phyloP scores from a whole-genome alignment of 2,797 vertebrate genomes.

The Hafferia zeledoni region DNA sequence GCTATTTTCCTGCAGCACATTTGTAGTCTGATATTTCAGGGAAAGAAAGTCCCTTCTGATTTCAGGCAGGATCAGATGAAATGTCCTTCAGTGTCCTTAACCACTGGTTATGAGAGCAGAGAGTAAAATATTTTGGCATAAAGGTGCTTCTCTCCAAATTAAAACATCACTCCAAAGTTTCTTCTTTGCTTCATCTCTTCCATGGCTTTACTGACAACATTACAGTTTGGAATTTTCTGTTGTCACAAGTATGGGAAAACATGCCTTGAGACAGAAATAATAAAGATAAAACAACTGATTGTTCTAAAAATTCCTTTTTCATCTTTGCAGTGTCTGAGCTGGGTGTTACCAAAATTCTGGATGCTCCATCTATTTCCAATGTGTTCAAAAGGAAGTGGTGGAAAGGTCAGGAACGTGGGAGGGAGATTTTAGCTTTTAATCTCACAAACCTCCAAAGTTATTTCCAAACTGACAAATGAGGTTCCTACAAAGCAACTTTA shows the following conservation, averaged over 20 bases:
- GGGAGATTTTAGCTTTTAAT: background rate
- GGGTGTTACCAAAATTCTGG: background rate
- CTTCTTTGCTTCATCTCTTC: background rate
- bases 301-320: background rate
- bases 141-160: background rate
- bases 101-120: background rate
- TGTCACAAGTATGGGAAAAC: background rate
- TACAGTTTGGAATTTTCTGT: background rate
- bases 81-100: background rate
- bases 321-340: background rate
- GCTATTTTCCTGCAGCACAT: background rate
- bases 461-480: background rate
- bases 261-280: background rate
- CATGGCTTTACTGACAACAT: background rate
- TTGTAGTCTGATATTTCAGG: background rate
- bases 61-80: background rate
- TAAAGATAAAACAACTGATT: background rate
- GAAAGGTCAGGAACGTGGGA: background rate
- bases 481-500: background rate
- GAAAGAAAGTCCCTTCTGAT: background rate
- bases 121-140: background rate
- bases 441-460: background rate
- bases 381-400: background rate
- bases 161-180: background rate
- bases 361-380: background rate